Percentiles rank a stretch among this genome's conserved stretches.
Evolutionary conservation across 37 sponge, comb jelly and placozoan species (phyloP).

Genomic region (Crambe crambe): DNA sequence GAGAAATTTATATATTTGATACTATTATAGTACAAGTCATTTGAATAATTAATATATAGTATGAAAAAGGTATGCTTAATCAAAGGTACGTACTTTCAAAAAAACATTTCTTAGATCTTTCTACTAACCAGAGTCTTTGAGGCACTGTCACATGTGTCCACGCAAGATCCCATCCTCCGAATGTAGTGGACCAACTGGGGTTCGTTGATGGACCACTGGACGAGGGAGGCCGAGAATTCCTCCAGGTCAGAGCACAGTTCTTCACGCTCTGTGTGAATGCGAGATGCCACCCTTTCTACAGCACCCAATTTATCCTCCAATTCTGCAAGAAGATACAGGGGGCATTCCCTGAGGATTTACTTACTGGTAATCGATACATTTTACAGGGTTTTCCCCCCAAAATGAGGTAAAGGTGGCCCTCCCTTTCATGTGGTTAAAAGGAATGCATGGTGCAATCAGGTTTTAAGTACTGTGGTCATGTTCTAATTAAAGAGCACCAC

Average conservation of each 20-base stretch:
- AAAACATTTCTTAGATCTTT: no score
- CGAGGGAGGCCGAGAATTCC: slow-evolving; percentile 35
- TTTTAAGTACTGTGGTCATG: no score
- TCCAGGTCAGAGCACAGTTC: neutral
- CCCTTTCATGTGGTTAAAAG: no score
- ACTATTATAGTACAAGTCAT: no score
- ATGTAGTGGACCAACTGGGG: slow-evolving; percentile 29
- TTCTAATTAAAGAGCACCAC: neutral
- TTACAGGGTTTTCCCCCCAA: neutral
- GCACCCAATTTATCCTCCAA: slow-evolving; percentile 47
- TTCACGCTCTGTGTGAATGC: slow-evolving; percentile 62
- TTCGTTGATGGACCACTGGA: slow-evolving; percentile 57
- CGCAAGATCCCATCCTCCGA: slow-evolving; percentile 22
- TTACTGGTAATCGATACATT: neutral
- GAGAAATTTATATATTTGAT: neutral
- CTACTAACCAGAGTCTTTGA: slow-evolving; percentile 33
- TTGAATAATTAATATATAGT: no score
- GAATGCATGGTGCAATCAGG: no score
- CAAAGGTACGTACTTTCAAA: no score
- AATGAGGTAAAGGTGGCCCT: no score
- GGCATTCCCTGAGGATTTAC: neutral
- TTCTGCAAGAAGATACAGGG: neutral
- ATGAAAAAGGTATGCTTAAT: no score
- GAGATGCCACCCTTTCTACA: slow-evolving; percentile 46
- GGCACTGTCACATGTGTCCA: slow-evolving; percentile 35